These are phyloP conservation scores for Ivindomyrus marchei DNA, from an alignment of 2,113 vertebrate species.

Conservation along the genomic window DNA sequence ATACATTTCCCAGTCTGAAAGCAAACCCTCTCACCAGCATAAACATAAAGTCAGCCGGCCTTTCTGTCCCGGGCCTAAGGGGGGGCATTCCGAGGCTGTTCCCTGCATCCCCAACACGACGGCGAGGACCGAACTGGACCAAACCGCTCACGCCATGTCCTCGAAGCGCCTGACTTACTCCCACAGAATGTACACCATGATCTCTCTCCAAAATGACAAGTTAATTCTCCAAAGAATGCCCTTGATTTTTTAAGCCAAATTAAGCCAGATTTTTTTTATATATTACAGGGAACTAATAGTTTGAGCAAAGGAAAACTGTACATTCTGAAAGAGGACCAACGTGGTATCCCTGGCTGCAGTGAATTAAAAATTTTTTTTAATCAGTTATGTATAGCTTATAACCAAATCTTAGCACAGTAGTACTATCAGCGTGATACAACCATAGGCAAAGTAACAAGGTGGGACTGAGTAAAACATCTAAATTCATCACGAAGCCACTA, in stretches of 20 bases:
- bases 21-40: not conserved
- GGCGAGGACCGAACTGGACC: not conserved
- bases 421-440: not conserved
- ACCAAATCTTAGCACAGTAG: not conserved
- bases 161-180: slow-evolving; percentile 49
- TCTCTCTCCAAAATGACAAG: slow-evolving; percentile 20
- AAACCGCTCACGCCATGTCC: not conserved
- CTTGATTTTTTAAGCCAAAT: slow-evolving; percentile 49
- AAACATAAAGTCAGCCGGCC: not conserved
- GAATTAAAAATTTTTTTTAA: not conserved
- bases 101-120: not conserved
- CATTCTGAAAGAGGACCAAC: not conserved
- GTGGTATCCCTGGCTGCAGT: not conserved
- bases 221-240: slow-evolving; percentile 35
- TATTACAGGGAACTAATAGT: slow-evolving; percentile 13
- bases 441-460: not conserved
- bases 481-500: not conserved
- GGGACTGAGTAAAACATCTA: not conserved
- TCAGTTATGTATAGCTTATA: not conserved
- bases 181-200: slow-evolving; percentile 29
- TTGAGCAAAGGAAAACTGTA: not conserved
- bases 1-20: not conserved
- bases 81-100: not conserved
- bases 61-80: not conserved
- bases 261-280: slow-evolving; percentile 46